Base-by-base conservation (phyloP, 2,797 vertebrate genomes). In the Clarias platycephalus region DNA sequence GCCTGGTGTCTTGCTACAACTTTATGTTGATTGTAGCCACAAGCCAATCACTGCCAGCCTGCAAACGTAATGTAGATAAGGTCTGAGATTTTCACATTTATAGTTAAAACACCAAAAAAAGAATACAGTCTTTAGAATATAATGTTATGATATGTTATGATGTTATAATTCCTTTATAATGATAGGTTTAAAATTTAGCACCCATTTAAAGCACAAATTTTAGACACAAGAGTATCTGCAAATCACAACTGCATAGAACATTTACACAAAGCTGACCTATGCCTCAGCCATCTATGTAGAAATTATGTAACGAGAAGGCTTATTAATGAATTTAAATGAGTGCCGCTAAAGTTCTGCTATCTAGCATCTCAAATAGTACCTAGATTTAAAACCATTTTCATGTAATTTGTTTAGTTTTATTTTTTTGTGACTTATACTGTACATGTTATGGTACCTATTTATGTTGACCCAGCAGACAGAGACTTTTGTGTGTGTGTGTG, bases 381-480 rank as follows among this genome's bases (percentile, higher is more conserved):
- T 68, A 9, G 18, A 34, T 22, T 9, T 37, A 37, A 68, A 37
- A 22, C 4, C 24, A 72, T 49, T n/a, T 72, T 49, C 5, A 49
- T 72, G 24, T 55, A 9, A 28, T 75, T 49, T 72, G 10, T 68
- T 68, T 37, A 5, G 4, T 70, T 70, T 40, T 70, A 70, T 68
- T 68, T 20, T 34, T 34, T 68, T 76, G 49, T 55, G 16, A 53
- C 44, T 75, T 55, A 75, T n/a, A n/a, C n/a, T n/a, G n/a, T 75
- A 55, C n/a, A 13, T 28, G 28, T 9, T 34, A 58, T 60, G 13
- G 4, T 49, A 79, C 1, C 76, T 62, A 63, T 44, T 55, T 78
- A 78, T 37, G 24, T 63, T n/a, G 31, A 40, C 20, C 8, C 34
- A 63, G 37, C 58, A 79, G 28, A 16, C 20, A 70, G 34, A 22